phyloP scores from a whole-genome alignment of 2,797 vertebrate genomes.

The Trichosurus vulpecula region DNA sequence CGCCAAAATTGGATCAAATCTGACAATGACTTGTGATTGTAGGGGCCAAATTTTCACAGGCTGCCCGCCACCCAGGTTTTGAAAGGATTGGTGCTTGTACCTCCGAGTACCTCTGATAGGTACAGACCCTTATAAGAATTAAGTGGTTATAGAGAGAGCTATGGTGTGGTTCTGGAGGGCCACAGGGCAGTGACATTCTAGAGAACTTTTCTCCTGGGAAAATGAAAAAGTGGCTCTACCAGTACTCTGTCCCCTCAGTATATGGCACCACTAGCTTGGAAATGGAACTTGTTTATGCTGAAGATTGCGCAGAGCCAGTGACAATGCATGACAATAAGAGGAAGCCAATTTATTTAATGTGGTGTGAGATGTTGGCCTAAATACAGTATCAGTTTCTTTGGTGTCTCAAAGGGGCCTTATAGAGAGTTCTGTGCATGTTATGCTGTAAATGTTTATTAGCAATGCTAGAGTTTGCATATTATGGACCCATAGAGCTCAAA shows the following conservation, averaged over 20 bases:
- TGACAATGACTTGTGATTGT: constrained; percentile 16
- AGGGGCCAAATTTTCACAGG: constrained; percentile 39
- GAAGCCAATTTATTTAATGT: constrained; percentile 75
- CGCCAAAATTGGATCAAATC: constrained; percentile 33
- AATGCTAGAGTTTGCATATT: constrained; percentile 31
- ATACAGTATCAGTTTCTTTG: constrained; percentile 22
- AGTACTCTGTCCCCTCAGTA: constrained; percentile 49
- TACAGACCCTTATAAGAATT: not conserved
- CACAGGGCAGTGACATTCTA: not conserved
- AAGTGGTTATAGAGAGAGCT: not conserved
- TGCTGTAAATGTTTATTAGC: constrained; percentile 77
- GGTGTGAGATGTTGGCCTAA: constrained; percentile 64
- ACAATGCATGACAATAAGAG: constrained; percentile 70
- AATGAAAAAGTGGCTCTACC: not conserved
- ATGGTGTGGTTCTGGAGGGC: not conserved
- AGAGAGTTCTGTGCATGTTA: constrained; percentile 45
- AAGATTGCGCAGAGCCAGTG: constrained; percentile 54
- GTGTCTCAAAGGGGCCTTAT: constrained; percentile 70
- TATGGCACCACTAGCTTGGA: constrained; percentile 18
- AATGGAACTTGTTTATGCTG: constrained; percentile 7
- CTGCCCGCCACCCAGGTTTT: constrained; percentile 11
- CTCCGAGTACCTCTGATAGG: not conserved
- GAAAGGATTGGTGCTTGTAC: not conserved
- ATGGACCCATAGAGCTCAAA: constrained; percentile 50
- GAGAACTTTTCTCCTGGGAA: not conserved